Conservation (phyloP, 2,888 invertebrate genomes). For the Mellilla xanthometata region DNA sequence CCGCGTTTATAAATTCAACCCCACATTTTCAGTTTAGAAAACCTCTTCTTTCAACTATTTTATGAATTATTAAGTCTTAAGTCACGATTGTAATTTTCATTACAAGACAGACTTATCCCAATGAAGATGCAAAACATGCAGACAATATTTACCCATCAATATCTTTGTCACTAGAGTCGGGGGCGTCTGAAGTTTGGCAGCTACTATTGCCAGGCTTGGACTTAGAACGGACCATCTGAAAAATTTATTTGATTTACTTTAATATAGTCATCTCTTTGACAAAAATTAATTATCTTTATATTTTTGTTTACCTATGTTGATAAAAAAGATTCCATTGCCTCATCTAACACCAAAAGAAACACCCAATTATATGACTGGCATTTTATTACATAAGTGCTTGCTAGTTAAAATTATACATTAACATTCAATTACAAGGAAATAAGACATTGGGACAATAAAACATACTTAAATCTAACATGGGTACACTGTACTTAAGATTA, state of each 20-base stretch:
- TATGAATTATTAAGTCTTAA: too few relatives aligned
- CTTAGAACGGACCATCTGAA: slow-evolving; percentile 77
- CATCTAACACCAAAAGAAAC: slow-evolving; percentile 23
- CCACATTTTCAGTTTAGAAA: too few relatives aligned
- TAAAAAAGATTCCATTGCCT: not conserved
- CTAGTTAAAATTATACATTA: not conserved
- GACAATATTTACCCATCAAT: slow-evolving; percentile 74
- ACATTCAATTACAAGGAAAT: not conserved
- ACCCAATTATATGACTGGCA: slow-evolving; percentile 18
- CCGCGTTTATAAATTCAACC: too few relatives aligned
- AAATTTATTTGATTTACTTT: slow-evolving; percentile 44
- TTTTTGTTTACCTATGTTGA: slow-evolving; percentile 14
- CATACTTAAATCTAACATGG: slow-evolving; percentile 12
- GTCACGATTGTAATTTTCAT: too few relatives aligned
- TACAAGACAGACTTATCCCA: too few relatives aligned
- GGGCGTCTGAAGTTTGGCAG: slow-evolving; percentile 65
- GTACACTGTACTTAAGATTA: too few relatives aligned
- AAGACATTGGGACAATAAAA: too few relatives aligned
- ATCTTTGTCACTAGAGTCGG: slow-evolving; percentile 67
- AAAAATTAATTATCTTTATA: not conserved
- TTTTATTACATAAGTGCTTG: slow-evolving; percentile 16
- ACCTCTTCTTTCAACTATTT: too few relatives aligned
- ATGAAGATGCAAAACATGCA: not conserved
- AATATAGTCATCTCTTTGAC: slow-evolving; percentile 10
- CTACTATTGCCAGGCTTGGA: slow-evolving; percentile 64